Evolutionary conservation across 2,888 invertebrate species (phyloP), one percentile per base, ranked within the genome.

Genomic region (Heliconius hortense): DNA sequence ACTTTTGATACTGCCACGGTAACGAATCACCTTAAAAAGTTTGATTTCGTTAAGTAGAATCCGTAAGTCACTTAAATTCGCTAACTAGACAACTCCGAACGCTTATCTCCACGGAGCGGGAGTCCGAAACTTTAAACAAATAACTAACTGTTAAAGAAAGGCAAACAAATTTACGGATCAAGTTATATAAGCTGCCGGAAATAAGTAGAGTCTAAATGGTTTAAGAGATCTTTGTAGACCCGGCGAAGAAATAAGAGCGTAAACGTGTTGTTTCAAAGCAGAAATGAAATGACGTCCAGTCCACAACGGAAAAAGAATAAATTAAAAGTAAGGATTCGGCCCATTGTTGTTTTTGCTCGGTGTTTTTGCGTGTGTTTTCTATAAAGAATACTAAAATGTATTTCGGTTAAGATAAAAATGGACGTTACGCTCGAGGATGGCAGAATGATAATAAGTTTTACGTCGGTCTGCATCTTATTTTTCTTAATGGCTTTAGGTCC

Each of bases 301-400:
- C 82, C 82, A 84, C 83, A 77, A 84, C 85, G 84, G 84, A 89
- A 87, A 87, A 83, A 82, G 89, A 90, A 91, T 90, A 90, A 89
- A 91, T 91, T 91, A 90, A 89, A 89, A 87, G 83, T 86, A 88
- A 88, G 86, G 87, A 88, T 87, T 88, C 83, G 80, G 84, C 84
- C 84, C 84, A 87, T 89, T 89, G 87, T 89, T 87, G 84, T 87
- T 88, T 86, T 87, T 86, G 84, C 83, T 81, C 80, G 80, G 81
- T 80, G 83, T 85, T 86, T 87, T 83, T 87, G 83, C 83, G 81
- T 82, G 78, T 79, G 75, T 84, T 81, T 84, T 84, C 82, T 84
- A 83, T 85, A 82, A 81, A 82, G 83, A 85, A 85, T 84, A 83
- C 81, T 84, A 83, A 84, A 85, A 84, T 80, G 82, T 83, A 82